A percentile compares a stretch with the other conserved stretches of the same genome.
Evolutionary conservation across 2,888 invertebrate genomes (phyloP).

Genomic region (Drosophila neotestacea): DNA sequence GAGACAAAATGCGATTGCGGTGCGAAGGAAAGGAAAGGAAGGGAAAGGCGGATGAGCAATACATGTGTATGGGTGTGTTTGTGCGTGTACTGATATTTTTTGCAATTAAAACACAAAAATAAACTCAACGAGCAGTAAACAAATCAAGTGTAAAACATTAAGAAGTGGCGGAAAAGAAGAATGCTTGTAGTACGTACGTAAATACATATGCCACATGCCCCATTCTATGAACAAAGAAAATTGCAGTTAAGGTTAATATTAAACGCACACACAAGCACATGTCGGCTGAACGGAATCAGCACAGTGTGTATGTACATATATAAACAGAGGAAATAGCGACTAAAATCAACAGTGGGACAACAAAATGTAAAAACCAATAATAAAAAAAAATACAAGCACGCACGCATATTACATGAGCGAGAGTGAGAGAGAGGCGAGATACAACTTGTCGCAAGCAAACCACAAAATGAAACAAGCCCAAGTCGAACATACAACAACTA

Average conservation of each 20-base stretch:
- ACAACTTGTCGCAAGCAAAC: conserved; percentile 71
- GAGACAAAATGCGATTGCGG: conserved; percentile 25
- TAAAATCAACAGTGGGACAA: conserved; percentile 68
- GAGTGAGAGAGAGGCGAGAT: conserved; percentile 37
- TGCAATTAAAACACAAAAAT: conserved; percentile 72
- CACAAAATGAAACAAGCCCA: conserved; percentile 74
- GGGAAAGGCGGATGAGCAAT: not conserved
- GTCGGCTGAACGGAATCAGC: conserved; percentile 3
- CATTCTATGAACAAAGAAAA: conserved; percentile 46
- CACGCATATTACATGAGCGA: conserved; percentile 36
- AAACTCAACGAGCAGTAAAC: conserved; percentile 65
- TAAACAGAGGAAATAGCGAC: conserved; percentile 34
- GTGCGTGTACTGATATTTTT: conserved; percentile 41
- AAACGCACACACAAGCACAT: conserved; percentile 24
- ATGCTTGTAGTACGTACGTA: not conserved
- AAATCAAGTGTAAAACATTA: conserved; percentile 70
- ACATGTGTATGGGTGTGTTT: not conserved
- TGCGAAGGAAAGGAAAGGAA: not conserved
- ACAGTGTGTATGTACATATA: conserved; percentile 3
- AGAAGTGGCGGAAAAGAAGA: conserved; percentile 38
- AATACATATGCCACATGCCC: conserved; percentile 26
- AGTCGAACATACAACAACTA: conserved; percentile 56
- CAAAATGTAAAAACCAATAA: conserved; percentile 64
- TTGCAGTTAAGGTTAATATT: conserved; percentile 52
- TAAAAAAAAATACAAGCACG: conserved; percentile 41